Evolutionary conservation across 1,140 invertebrate genomes (phyloP).

Genomic region (Papilio polyxenes): DNA sequence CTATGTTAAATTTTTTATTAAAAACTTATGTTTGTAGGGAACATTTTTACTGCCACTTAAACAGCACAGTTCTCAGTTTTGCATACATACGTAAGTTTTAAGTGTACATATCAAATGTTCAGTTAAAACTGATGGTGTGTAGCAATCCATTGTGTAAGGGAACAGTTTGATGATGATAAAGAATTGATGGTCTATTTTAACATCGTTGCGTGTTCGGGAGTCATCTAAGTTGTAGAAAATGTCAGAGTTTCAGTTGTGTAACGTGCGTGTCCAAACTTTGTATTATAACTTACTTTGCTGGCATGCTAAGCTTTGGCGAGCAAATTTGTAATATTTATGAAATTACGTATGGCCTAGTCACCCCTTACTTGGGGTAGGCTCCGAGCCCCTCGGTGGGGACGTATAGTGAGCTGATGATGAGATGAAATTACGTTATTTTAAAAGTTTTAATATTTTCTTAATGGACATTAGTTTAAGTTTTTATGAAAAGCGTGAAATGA

Average conservation of each 20-base stretch:
- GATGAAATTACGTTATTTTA: not conserved
- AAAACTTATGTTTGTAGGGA: no score
- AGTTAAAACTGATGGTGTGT: no score
- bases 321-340: not conserved
- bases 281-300: not conserved
- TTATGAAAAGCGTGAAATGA: not conserved
- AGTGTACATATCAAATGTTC: no score
- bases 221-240: conserved; percentile 7
- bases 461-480: not conserved
- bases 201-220: not conserved
- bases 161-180: not conserved
- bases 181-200: not conserved
- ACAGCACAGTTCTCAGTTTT: no score
- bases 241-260: conserved; percentile 13
- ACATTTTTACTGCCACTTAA: no score
- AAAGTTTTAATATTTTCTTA: not conserved
- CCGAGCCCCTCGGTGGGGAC: no score
- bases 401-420: no score
- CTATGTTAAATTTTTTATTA: no score
- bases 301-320: not conserved
- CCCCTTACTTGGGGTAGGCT: no score
- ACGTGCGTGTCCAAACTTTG: conserved; percentile 19
- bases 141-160: no score
- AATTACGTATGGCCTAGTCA: not conserved
- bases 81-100: no score